Evolutionary conservation across 2,113 vertebrate species (phyloP).

Genomic region (Lamprotornis superbus): DNA sequence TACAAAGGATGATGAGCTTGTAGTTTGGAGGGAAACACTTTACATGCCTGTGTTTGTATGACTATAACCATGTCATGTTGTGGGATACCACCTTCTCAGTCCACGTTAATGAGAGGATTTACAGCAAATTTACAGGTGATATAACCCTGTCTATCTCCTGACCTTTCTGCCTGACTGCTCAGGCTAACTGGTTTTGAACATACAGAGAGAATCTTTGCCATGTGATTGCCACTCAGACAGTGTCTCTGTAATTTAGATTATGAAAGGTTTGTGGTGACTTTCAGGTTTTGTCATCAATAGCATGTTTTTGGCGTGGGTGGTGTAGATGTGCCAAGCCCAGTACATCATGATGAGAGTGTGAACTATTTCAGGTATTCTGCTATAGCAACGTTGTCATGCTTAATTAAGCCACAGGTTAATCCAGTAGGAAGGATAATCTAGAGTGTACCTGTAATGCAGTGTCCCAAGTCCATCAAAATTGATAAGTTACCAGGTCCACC

Average conservation of each 20-base stretch:
- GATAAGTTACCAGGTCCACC: background rate
- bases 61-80: background rate
- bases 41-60: background rate
- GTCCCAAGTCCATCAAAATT: background rate
- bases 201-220: background rate
- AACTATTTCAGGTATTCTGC: slow-evolving; percentile 43
- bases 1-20: background rate
- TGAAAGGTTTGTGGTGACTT: slow-evolving; percentile 64
- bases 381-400: background rate
- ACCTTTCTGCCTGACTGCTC: slow-evolving; percentile 7
- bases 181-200: slow-evolving; percentile 4
- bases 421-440: background rate
- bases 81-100: background rate
- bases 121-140: background rate
- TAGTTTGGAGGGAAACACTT: background rate
- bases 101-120: background rate
- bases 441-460: background rate
- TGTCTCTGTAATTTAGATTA: slow-evolving; percentile 57
- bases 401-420: slow-evolving; percentile 4
- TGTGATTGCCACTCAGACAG: slow-evolving; percentile 47
- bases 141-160: background rate
- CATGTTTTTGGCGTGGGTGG: slow-evolving; percentile 45
- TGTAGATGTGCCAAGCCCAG: slow-evolving; percentile 14
- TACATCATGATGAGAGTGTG: background rate
- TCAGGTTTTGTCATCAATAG: slow-evolving; percentile 67